phyloP scores from a whole-genome alignment of 2,113 vertebrate species.

The Apodemus sylvaticus region DNA sequence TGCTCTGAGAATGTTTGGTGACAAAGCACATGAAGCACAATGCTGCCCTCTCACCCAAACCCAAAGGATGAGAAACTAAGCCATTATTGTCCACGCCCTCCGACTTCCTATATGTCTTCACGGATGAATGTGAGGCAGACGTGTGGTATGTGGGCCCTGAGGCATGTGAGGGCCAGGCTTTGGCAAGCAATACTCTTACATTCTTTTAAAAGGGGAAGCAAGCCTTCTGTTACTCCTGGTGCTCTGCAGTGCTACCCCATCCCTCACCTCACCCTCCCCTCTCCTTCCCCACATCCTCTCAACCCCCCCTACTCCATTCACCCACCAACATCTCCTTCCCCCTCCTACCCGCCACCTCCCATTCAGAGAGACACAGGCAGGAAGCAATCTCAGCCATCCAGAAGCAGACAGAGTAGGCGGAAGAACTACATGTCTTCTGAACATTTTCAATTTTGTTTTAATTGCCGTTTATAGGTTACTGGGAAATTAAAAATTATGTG shows the following conservation, averaged over 20 bases:
- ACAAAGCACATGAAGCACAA: background rate
- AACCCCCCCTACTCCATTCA: too few relatives aligned
- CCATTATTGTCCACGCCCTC: background rate
- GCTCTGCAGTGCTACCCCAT: background rate
- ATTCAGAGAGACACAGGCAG: background rate
- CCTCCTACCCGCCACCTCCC: background rate
- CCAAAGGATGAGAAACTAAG: background rate
- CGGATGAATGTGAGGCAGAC: background rate
- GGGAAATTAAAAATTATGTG: conserved; percentile 30
- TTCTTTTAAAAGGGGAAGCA: background rate
- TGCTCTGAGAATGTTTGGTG: background rate
- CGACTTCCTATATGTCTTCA: background rate
- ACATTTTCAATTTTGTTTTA: conserved; percentile 24
- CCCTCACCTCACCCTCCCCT: too few relatives aligned
- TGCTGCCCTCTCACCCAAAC: background rate
- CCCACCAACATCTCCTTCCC: too few relatives aligned
- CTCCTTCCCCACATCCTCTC: too few relatives aligned
- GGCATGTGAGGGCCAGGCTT: background rate
- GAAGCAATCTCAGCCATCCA: background rate
- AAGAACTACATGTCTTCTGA: background rate
- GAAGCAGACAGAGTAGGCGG: background rate
- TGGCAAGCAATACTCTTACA: background rate
- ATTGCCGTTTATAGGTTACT: conserved; percentile 23
- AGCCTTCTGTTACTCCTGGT: background rate
- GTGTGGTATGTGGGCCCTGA: background rate